phyloP scores from a whole-genome alignment of 2,797 vertebrate genomes.

The Notamacropus eugenii region DNA sequence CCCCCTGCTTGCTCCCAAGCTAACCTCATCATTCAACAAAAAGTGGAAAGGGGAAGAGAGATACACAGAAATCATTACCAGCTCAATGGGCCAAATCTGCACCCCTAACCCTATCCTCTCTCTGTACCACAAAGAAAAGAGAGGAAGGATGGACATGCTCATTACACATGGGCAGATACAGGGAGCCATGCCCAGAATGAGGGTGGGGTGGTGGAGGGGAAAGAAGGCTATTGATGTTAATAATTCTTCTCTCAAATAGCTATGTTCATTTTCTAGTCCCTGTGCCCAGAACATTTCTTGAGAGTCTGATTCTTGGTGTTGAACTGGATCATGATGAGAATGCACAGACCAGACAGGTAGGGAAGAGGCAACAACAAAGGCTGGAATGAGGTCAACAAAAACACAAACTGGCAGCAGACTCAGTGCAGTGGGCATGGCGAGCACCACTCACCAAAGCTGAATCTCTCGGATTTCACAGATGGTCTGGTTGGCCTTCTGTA shows the following conservation, averaged over 20 bases:
- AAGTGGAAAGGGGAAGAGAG: background rate
- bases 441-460: background rate
- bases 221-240: background rate
- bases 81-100: background rate
- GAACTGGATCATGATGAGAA: background rate
- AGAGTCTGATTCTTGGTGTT: background rate
- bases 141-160: background rate
- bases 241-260: background rate
- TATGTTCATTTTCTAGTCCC: background rate
- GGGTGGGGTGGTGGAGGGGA: background rate
- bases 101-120: background rate
- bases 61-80: background rate
- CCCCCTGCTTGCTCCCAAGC: background rate
- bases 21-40: background rate
- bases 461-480: constrained; percentile 85
- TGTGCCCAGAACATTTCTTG: background rate
- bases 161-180: background rate
- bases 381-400: too few species aligned
- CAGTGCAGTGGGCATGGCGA: background rate
- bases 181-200: background rate
- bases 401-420: background rate
- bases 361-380: too few species aligned
- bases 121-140: background rate
- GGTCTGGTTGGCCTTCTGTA: constrained; percentile 90
- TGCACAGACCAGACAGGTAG: background rate